Evolutionary conservation across 2,888 invertebrate genomes (phyloP).

Genomic region (Standfussiana lucernea): DNA sequence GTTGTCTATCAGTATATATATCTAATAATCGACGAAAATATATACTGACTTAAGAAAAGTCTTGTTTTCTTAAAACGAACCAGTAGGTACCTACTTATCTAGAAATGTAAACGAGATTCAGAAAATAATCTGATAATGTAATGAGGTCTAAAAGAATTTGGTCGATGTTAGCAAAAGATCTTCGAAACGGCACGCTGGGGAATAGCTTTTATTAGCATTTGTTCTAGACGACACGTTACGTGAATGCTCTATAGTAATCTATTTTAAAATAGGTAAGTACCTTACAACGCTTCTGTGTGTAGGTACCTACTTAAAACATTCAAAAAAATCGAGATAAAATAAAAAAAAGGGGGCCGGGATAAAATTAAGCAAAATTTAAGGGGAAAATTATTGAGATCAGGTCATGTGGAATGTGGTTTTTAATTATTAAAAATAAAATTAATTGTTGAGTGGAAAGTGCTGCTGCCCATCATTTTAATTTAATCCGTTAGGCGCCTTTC

Average conservation of each 20-base stretch:
- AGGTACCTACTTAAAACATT: background rate
- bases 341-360: too few species aligned
- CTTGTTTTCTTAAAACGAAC: slow-evolving; percentile 10
- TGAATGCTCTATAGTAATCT: background rate
- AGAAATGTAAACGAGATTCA: slow-evolving; percentile 42
- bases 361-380: background rate
- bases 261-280: background rate
- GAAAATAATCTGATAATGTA: slow-evolving; percentile 56
- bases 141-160: slow-evolving; percentile 44
- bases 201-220: slow-evolving; percentile 44
- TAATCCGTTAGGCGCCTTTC: background rate
- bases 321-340: too few species aligned
- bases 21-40: background rate
- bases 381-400: background rate
- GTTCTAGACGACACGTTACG: slow-evolving; percentile 15
- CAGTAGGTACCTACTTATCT: slow-evolving; percentile 26
- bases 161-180: slow-evolving; percentile 36
- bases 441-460: background rate
- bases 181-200: slow-evolving; percentile 33
- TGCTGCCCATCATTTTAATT: background rate
- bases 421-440: too few species aligned
- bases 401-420: too few species aligned
- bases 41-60: background rate
- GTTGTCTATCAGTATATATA: too few species aligned
- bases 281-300: background rate